Evolutionary conservation across 2,113 vertebrate genomes (phyloP).

Genomic region (Eidolon helvum): DNA sequence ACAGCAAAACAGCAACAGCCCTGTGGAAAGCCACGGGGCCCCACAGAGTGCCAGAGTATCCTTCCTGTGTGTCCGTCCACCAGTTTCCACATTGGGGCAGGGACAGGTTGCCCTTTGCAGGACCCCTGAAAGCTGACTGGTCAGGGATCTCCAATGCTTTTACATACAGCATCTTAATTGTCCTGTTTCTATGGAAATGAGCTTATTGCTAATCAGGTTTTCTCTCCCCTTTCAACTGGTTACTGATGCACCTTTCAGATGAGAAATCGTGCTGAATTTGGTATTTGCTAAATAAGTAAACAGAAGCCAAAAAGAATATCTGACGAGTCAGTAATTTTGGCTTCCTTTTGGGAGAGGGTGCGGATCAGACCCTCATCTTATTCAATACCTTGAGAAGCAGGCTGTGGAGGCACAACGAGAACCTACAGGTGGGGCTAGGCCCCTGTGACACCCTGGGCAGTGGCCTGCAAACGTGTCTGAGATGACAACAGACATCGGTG

Average conservation of each 20-base stretch:
- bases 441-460: fast-evolving
- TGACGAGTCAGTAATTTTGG: not conserved
- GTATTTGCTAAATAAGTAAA: constrained; percentile 31
- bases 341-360: not conserved
- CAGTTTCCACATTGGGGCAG: not conserved
- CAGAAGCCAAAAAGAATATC: not conserved
- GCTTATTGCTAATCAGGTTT: constrained; percentile 48
- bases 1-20: not conserved
- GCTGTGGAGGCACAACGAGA: not conserved
- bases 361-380: not conserved
- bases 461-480: fast-evolving
- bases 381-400: not conserved
- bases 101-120: not conserved
- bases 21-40: not conserved
- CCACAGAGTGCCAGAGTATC: not conserved
- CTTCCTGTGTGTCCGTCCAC: not conserved
- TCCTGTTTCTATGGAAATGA: constrained; percentile 54
- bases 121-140: not conserved
- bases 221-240: not conserved
- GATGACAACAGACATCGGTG: not conserved
- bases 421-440: not conserved
- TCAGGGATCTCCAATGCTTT: not conserved
- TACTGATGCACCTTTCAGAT: constrained; percentile 19
- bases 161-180: not conserved
- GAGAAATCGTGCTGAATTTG: constrained; percentile 14